Conservation (phyloP, 2,888 invertebrate genomes). For the Drosophila anceps region DNA sequence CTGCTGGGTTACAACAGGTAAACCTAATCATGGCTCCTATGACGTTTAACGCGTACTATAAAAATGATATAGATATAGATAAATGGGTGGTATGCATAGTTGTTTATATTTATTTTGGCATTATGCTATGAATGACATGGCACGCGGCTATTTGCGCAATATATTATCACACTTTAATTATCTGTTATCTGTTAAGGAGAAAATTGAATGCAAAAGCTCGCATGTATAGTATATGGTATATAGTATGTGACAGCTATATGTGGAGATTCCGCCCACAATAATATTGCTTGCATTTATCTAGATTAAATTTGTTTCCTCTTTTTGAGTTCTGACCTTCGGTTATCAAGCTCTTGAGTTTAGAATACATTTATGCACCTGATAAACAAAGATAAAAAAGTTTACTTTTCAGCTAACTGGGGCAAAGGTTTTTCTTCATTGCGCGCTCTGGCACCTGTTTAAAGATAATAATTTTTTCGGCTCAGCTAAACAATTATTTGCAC, state of each 20-base stretch:
- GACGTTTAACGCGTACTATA: background rate
- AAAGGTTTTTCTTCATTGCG: conserved; percentile 14
- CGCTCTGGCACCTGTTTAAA: conserved; percentile 62
- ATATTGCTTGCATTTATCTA: conserved; percentile 4
- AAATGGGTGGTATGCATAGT: conserved; percentile 11
- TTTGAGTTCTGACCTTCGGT: background rate
- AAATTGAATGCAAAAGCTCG: conserved; percentile 18
- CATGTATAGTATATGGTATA: background rate
- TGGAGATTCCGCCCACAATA: background rate
- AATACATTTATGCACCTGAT: conserved; percentile 7
- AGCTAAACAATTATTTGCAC: conserved; percentile 61
- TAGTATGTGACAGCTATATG: background rate
- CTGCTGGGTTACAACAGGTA: background rate
- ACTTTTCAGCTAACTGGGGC: conserved; percentile 36
- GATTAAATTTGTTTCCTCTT: background rate
- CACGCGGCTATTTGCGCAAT: conserved; percentile 44
- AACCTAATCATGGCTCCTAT: background rate
- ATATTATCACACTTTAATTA: conserved; percentile 54
- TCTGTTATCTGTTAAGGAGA: conserved; percentile 41
- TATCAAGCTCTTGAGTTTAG: background rate
- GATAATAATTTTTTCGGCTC: conserved; percentile 37
- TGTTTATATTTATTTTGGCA: conserved; percentile 45
- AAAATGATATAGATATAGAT: background rate
- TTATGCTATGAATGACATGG: conserved; percentile 46
- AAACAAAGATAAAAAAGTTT: background rate